phyloP scores from a whole-genome alignment of 2,113 vertebrate species.

The Melanerpes aurifrons region DNA sequence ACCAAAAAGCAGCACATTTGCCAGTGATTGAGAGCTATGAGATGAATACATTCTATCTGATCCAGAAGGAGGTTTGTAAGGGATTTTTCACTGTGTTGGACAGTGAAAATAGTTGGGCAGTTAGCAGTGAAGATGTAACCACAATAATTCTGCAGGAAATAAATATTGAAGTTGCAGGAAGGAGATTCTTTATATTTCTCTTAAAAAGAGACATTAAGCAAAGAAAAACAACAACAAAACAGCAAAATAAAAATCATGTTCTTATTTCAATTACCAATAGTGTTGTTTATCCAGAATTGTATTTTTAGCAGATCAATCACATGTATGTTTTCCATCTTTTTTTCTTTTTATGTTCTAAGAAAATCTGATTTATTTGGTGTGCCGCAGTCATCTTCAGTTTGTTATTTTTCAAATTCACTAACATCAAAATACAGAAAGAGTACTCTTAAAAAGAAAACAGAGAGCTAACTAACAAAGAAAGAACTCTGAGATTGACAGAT shows the following conservation, averaged over 20 bases:
- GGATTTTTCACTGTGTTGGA: neutral
- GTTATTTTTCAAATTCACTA: neutral
- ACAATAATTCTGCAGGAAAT: neutral
- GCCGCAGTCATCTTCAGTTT: neutral
- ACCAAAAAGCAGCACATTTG: neutral
- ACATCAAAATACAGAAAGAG: neutral
- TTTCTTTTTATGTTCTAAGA: neutral
- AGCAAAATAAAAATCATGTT: neutral
- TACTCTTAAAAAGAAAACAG: neutral
- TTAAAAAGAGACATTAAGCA: neutral
- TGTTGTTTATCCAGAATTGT: neutral
- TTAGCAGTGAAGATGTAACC: neutral
- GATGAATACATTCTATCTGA: neutral
- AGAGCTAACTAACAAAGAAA: neutral
- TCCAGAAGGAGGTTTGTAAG: neutral
- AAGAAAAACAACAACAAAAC: neutral
- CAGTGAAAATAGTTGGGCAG: neutral
- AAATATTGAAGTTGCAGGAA: neutral
- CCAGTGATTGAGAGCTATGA: neutral
- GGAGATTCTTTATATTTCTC: neutral
- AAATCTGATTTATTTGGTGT: neutral
- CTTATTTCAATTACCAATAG: neutral
- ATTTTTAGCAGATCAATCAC: neutral
- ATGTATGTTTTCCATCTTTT: neutral
- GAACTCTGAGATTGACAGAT: neutral